phyloP scores from a whole-genome alignment of 2,113 vertebrate genomes.

The Neodon shergylaensis region DNA sequence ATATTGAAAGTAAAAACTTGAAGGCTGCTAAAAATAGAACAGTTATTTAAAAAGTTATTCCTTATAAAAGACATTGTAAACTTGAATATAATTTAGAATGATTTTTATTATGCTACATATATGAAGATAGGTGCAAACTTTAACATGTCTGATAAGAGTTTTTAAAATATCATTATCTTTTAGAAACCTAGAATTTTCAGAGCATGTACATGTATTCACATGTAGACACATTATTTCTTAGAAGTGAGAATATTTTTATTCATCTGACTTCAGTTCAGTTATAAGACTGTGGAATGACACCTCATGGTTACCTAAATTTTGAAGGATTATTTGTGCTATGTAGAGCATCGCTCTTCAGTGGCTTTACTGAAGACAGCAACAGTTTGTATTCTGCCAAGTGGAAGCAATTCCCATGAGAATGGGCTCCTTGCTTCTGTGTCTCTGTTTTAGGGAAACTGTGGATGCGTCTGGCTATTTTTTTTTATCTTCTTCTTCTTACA shows the following conservation, averaged over 20 bases:
- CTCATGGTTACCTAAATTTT: conserved; percentile 33
- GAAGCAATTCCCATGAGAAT: conserved; percentile 17
- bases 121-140: conserved; percentile 2
- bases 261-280: conserved; percentile 23
- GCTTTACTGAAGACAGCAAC: background rate
- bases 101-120: background rate
- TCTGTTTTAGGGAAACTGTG: conserved; percentile 51
- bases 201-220: background rate
- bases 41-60: background rate
- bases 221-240: background rate
- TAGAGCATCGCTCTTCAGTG: background rate
- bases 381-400: conserved; percentile 43
- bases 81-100: conserved; percentile 11
- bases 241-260: conserved; percentile 32
- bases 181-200: background rate
- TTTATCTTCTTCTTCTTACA: background rate
- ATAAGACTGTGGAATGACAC: background rate
- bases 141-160: conserved; percentile 20
- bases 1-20: conserved; percentile 18
- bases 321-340: conserved; percentile 38
- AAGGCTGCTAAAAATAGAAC: background rate
- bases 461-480: conserved; percentile 29
- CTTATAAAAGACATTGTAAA: background rate
- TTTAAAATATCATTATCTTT: background rate
- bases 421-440: conserved; percentile 32